phyloP scores from a whole-genome alignment of 2,888 invertebrate genomes.

The Cerceris rybyensis region DNA sequence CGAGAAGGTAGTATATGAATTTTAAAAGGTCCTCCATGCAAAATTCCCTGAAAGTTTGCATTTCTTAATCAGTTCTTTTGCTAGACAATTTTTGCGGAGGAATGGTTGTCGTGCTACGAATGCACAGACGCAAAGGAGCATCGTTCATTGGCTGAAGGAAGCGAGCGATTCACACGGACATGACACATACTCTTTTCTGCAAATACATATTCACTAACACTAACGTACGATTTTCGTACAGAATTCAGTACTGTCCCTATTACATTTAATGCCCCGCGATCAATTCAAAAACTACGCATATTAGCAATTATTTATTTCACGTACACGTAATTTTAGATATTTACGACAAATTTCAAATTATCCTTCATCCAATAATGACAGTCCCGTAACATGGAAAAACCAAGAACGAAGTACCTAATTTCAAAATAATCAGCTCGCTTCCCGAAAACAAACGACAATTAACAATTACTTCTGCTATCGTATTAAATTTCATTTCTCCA shows the following conservation, averaged over 20 bases:
- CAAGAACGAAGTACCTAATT: no score
- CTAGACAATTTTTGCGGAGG: constrained; percentile 63
- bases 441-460: not conserved
- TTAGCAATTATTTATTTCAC: not conserved
- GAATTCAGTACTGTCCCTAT: constrained; percentile 62
- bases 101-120: constrained; percentile 64
- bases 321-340: not conserved
- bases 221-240: constrained; percentile 62
- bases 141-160: constrained; percentile 68
- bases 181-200: constrained; percentile 54
- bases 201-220: constrained; percentile 62
- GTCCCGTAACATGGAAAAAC: not conserved
- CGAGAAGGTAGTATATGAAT: constrained; percentile 13
- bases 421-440: no score
- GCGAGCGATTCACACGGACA: constrained; percentile 64
- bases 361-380: not conserved
- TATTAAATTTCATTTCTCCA: not conserved
- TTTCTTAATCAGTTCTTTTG: constrained; percentile 18
- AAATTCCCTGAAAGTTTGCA: constrained; percentile 22
- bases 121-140: constrained; percentile 62
- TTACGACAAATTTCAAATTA: not conserved
- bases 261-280: constrained; percentile 19
- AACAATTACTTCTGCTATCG: no score
- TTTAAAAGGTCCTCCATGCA: constrained; percentile 9
- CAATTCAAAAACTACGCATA: not conserved